phyloP scores from a whole-genome alignment of 2,888 invertebrate genomes.

The Noctua janthe region DNA sequence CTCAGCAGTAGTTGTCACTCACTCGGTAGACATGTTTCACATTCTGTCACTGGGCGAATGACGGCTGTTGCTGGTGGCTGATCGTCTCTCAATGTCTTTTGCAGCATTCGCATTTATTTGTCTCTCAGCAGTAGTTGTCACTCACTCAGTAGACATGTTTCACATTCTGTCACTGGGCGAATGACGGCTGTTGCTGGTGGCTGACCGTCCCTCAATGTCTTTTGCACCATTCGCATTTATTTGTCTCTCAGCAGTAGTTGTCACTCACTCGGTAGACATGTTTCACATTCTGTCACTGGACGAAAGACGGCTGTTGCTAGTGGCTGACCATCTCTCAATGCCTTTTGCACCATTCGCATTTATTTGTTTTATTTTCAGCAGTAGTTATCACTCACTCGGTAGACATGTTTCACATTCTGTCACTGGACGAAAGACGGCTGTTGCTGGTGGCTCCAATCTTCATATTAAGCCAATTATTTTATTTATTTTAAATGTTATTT shows the following conservation, averaged over 20 bases:
- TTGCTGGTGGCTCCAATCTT: not conserved
- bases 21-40: conserved; percentile 38
- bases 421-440: not conserved
- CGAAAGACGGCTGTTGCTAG: not conserved
- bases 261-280: too few species aligned
- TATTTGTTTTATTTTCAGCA: too few species aligned
- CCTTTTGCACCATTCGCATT: too few species aligned
- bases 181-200: too few species aligned
- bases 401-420: not conserved
- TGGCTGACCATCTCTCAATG: not conserved
- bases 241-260: too few species aligned
- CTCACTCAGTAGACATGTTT: not conserved
- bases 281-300: not conserved
- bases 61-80: conserved; percentile 40
- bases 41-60: conserved; percentile 41
- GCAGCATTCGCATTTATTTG: not conserved
- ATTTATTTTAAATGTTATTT: too few species aligned
- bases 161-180: conserved; percentile 57
- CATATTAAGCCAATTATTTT: too few species aligned
- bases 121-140: not conserved
- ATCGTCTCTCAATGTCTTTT: conserved; percentile 6
- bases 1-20: not conserved
- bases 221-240: too few species aligned
- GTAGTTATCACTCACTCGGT: not conserved
- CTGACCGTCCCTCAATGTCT: too few species aligned